Evolutionary conservation across 2,797 vertebrate genomes (phyloP), one percentile per base, ranked within the genome.

Genomic region (Notolabrus celidotus): DNA sequence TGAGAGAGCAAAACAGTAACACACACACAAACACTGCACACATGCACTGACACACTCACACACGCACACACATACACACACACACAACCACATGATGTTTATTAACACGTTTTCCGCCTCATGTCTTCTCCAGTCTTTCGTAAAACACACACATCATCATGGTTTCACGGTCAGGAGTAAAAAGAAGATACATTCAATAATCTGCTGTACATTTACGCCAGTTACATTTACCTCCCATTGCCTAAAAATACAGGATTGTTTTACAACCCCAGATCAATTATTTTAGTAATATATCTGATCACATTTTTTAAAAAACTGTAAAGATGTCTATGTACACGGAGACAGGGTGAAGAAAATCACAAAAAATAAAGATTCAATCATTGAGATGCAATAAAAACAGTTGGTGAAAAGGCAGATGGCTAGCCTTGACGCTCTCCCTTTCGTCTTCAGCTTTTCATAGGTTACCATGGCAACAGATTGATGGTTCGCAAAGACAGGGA

Each of bases 141-240:
- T 84, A 72, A 86, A 78, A 83, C 76, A 74, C 67, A 31, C 79
- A 74, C 82, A 86, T 84, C 65, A 79, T 85, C 77, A 81, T 82
- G 86, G 72, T 84, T 90, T 88, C 64, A 82, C 80, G 57, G 79
- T 86, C 79, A 82, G 89, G 85, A 90, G 77, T 87, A 91, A 90
- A 91, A 84, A 80, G 80, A 91, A 85, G 84, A 90, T 94, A 95
- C 94, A 94, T 94, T 94, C 95, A 92, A 74, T 91, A 85, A 91
- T 89, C 86, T 84, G 83, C 87, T 91, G 89, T 87, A 93, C 86
- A 92, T 86, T 85, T 85, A 67, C 86, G 61, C 57, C 43, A 74
- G 77, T 82, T 82, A 57, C 57, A 67, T 77, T 59, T 55, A 53
- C 52, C 65, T 77, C 69, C 58, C 58, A 79, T 81, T 82, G 77